phyloP scores from a whole-genome alignment of 2,797 vertebrate species.

The Sebastes umbrosus region DNA sequence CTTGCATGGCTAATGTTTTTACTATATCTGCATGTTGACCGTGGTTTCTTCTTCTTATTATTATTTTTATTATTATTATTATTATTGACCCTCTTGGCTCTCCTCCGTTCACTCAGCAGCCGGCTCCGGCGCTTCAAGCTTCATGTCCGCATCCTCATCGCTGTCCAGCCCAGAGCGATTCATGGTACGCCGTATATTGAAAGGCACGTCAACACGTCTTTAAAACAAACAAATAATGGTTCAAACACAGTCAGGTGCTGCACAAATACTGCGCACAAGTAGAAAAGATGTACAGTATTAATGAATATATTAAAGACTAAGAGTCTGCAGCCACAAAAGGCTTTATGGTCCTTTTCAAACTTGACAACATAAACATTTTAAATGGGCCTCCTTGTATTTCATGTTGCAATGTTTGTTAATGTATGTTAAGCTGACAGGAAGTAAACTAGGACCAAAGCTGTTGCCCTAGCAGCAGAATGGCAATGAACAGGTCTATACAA shows the following conservation, averaged over 20 bases:
- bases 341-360: neutral
- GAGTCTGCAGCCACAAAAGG: neutral
- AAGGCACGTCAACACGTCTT: conserved; percentile 78
- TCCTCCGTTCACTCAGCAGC: conserved; percentile 68
- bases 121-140: conserved; percentile 55
- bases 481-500: too few species aligned
- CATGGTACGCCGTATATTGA: conserved; percentile 58
- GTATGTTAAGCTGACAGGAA: too few species aligned
- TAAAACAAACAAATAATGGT: neutral
- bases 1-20: neutral
- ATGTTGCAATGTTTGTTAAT: too few species aligned
- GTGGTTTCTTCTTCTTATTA: neutral
- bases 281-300: neutral
- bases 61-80: too few species aligned
- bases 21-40: neutral
- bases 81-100: neutral
- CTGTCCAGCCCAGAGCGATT: conserved; percentile 74
- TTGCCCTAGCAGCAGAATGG: too few species aligned
- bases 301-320: neutral
- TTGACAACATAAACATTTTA: too few species aligned
- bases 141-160: conserved; percentile 75
- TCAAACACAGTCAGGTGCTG: neutral
- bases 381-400: too few species aligned
- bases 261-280: neutral
- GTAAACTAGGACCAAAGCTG: too few species aligned